These are phyloP conservation scores for Galaxias olidus DNA, from an alignment of 2,797 vertebrate species.

Conservation along the genomic window DNA sequence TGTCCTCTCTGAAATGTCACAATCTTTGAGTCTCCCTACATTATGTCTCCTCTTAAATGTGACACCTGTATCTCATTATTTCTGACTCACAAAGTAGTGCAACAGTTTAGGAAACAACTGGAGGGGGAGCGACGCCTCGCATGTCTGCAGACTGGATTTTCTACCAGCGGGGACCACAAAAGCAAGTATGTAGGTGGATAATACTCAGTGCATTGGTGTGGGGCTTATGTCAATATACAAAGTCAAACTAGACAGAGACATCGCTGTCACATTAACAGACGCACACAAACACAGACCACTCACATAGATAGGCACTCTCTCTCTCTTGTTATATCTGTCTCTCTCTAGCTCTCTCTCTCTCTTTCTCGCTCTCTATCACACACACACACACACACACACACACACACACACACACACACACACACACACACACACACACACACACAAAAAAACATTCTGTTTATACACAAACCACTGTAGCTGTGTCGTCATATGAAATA, in stretches of 20 bases:
- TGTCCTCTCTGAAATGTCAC: too few relatives aligned
- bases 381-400: conserved; percentile 47
- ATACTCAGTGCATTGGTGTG: conserved; percentile 65
- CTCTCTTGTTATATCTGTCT: too few relatives aligned
- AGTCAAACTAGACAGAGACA: conserved; percentile 60
- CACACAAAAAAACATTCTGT: conserved; percentile 5
- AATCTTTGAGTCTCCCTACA: too few relatives aligned
- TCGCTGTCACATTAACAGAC: conserved; percentile 66
- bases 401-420: conserved; percentile 28
- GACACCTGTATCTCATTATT: conserved; percentile 37
- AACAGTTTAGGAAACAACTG: conserved; percentile 10
- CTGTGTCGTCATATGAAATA: conserved; percentile 69
- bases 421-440: conserved; percentile 8
- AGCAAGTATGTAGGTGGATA: conserved; percentile 55
- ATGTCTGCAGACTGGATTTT: conserved; percentile 35
- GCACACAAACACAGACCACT: conserved; percentile 11
- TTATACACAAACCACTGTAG: conserved; percentile 46
- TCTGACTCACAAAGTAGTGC: background rate
- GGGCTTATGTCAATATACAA: conserved; percentile 47
- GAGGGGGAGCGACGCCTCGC: conserved; percentile 44
- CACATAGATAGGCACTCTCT: background rate
- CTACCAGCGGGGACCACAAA: conserved; percentile 64
- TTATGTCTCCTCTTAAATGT: conserved; percentile 10
- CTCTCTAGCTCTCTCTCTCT: too few relatives aligned
- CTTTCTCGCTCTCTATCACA: background rate